Evolutionary conservation across 2,888 invertebrate genomes (phyloP).

Genomic region (Tenthredo notha): DNA sequence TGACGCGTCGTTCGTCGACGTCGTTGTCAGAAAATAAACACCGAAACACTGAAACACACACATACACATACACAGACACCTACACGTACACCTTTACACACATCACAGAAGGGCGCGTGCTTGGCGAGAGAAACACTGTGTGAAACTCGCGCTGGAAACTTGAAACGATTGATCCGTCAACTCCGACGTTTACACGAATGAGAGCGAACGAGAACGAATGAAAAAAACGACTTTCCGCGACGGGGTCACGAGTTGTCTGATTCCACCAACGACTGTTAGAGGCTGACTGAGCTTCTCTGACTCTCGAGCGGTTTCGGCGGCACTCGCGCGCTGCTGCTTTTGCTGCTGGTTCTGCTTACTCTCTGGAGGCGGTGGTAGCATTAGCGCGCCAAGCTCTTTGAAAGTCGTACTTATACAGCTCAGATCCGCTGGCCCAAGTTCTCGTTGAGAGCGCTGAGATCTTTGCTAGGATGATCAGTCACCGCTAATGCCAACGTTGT

Average conservation of each 20-base stretch:
- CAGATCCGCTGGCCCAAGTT: conserved; percentile 47
- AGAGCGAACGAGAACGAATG: conserved; percentile 46
- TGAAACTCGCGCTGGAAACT: conserved; percentile 39
- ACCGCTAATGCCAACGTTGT: conserved; percentile 3
- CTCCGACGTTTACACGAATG: conserved; percentile 42
- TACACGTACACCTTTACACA: conserved; percentile 17
- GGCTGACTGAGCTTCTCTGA: conserved; percentile 46
- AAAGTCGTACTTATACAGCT: conserved; percentile 53
- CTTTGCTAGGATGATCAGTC: conserved; percentile 35
- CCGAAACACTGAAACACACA: neutral
- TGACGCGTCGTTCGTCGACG: conserved; percentile 16
- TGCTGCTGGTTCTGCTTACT: conserved; percentile 51
- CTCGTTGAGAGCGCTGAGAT: conserved; percentile 43
- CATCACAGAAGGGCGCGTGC: conserved; percentile 32
- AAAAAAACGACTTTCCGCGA: conserved; percentile 45
- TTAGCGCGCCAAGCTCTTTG: conserved; percentile 54
- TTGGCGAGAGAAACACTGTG: conserved; percentile 33
- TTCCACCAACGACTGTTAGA: conserved; percentile 50
- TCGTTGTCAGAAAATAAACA: neutral
- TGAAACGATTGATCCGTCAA: conserved; percentile 48
- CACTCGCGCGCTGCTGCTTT: conserved; percentile 47
- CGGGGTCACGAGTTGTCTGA: conserved; percentile 41
- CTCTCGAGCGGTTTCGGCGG: conserved; percentile 45
- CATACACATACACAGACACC: neutral
- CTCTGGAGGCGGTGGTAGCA: conserved; percentile 51